A percentile compares a stretch with the other conserved stretches of the same genome.
Evolutionary conservation across 37 sponge, comb jelly and placozoan species (phyloP).

Genomic region (Cladorhizidae sp.): DNA sequence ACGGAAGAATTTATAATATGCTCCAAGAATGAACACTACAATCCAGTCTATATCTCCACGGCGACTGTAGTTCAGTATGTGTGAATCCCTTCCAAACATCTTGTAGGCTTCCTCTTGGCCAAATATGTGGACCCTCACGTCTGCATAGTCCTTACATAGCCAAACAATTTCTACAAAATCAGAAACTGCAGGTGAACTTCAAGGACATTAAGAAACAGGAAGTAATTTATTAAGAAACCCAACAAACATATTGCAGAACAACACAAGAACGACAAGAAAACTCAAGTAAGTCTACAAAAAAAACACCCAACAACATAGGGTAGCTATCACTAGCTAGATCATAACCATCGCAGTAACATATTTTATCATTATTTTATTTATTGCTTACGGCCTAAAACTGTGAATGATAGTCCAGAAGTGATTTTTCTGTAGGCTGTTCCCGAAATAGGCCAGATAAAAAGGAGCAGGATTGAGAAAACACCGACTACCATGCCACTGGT

Average conservation of each 20-base stretch:
- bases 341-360: no score
- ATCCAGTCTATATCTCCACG: constrained; percentile 96
- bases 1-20: constrained; percentile 16
- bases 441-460: constrained; percentile 41
- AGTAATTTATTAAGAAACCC: no score
- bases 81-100: constrained; percentile 54
- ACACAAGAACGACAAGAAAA: no score
- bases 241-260: no score
- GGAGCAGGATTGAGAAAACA: constrained; percentile 14
- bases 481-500: constrained; percentile 11
- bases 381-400: constrained; percentile 48
- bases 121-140: constrained; percentile 29
- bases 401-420: constrained; percentile 22
- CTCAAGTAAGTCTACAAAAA: no score
- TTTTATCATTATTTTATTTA: neutral
- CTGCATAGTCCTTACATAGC: constrained; percentile 61
- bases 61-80: constrained; percentile 78
- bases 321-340: no score
- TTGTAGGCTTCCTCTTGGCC: constrained; percentile 32
- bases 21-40: constrained; percentile 53
- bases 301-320: no score
- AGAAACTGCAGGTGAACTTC: neutral
- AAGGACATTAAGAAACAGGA: neutral
- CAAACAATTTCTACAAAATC: constrained; percentile 45
- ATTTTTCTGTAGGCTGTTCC: constrained; percentile 34